Percentiles rank a stretch among this genome's conserved stretches.
Conservation (phyloP, 2,888 invertebrate species). For the Lingula anatina region DNA sequence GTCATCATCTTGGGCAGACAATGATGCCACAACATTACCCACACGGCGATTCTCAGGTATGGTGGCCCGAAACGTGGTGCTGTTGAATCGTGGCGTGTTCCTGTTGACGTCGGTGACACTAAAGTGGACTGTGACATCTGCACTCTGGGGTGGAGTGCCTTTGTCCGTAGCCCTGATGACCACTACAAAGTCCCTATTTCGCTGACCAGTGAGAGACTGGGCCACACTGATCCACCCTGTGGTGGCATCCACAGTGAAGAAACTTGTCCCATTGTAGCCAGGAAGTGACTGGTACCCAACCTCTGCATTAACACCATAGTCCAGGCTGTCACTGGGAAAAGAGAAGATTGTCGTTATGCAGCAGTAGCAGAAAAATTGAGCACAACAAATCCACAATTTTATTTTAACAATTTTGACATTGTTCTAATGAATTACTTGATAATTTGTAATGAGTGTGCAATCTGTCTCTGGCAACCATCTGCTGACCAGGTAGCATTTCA, state of each 20-base stretch:
- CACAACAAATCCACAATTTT: too few species aligned
- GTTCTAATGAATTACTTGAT: too few species aligned
- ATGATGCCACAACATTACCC: conserved; percentile 73
- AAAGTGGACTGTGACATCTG: conserved; percentile 63
- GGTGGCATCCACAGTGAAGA: conserved; percentile 69
- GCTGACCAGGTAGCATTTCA: too few species aligned
- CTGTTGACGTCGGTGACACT: conserved; percentile 72
- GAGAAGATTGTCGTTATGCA: neutral
- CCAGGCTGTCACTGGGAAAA: conserved; percentile 50
- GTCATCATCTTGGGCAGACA: conserved; percentile 80
- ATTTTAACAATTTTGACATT: too few species aligned
- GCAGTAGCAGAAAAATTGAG: too few species aligned
- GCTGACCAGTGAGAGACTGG: conserved; percentile 57
- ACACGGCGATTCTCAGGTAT: conserved; percentile 87
- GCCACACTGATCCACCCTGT: conserved; percentile 65
- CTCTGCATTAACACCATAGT: conserved; percentile 85
- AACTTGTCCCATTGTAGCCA: conserved; percentile 69
- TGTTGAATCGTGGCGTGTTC: conserved; percentile 70
- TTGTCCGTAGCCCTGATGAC: conserved; percentile 75
- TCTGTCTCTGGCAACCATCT: too few species aligned
- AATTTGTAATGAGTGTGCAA: too few species aligned
- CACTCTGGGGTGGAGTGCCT: conserved; percentile 80
- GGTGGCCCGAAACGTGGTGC: conserved; percentile 76
- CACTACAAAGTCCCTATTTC: conserved; percentile 60
- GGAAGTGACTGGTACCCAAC: conserved; percentile 70